Conservation (phyloP, 2,888 invertebrate genomes). For the Linnaemya vulpina region DNA sequence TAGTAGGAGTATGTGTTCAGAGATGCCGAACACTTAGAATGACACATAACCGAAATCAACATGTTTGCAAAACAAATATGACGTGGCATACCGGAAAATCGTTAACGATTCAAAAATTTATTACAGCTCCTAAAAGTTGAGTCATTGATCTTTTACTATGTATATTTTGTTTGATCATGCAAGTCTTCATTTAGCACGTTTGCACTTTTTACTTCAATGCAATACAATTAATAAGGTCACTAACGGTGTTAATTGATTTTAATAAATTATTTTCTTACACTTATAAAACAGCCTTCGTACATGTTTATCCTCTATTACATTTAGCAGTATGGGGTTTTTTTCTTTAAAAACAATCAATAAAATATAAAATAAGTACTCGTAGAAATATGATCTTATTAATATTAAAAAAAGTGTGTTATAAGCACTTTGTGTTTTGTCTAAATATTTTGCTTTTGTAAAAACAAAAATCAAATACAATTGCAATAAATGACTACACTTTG, state of each 20-base stretch:
- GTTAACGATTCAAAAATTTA: background rate
- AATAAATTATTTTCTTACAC: constrained; percentile 6
- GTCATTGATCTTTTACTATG: background rate
- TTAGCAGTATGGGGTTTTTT: constrained; percentile 16
- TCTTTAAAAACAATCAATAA: constrained; percentile 23
- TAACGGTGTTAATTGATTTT: constrained; percentile 17
- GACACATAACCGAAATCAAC: too few relatives aligned
- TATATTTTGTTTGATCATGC: background rate
- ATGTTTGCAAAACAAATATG: too few relatives aligned
- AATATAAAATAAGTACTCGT: constrained; percentile 30
- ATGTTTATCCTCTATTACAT: constrained; percentile 32
- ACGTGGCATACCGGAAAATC: too few relatives aligned
- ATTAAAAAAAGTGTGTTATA: constrained; percentile 26
- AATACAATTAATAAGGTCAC: background rate
- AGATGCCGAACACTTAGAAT: too few relatives aligned
- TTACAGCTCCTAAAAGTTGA: background rate
- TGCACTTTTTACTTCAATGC: background rate
- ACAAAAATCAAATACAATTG: constrained; percentile 46
- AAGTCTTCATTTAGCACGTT: background rate
- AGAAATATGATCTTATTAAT: constrained; percentile 54
- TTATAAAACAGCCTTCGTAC: constrained; percentile 28
- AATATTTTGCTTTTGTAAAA: constrained; percentile 39
- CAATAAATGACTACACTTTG: constrained; percentile 28
- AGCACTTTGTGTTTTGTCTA: constrained; percentile 62
- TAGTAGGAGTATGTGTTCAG: too few relatives aligned